Conservation (phyloP, 2,888 invertebrate genomes). For the Hemicrepidius hirtus region DNA sequence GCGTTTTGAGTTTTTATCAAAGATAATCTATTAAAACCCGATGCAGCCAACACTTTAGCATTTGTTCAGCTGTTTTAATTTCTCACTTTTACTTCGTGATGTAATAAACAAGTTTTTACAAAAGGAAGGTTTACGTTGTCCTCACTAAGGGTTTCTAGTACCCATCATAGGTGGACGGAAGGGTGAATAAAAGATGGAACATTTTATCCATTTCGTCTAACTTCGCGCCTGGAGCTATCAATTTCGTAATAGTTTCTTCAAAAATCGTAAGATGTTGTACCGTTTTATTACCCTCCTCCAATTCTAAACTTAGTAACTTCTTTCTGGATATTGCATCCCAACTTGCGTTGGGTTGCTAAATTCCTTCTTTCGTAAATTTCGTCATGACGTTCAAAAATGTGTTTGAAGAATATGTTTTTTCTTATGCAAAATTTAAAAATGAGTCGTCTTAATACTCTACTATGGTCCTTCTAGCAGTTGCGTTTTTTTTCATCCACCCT, state of each 20-base stretch:
- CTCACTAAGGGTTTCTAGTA: constrained; percentile 53
- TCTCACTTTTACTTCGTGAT: constrained; percentile 56
- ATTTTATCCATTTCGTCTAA: constrained; percentile 65
- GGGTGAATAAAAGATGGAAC: constrained; percentile 58
- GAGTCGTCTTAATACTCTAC: no score
- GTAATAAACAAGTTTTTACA: constrained; percentile 51
- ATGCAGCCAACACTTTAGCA: no score
- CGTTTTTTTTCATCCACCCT: no score
- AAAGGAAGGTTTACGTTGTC: constrained; percentile 52
- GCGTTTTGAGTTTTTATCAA: no score
- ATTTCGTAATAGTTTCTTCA: constrained; percentile 64
- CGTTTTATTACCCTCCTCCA: constrained; percentile 50
- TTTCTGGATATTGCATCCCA: constrained; percentile 58
- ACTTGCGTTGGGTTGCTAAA: constrained; percentile 60
- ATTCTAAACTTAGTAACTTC: constrained; percentile 57
- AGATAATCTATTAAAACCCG: no score
- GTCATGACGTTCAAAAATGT: no score
- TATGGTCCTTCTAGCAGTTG: no score
- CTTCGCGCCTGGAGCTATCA: constrained; percentile 66
- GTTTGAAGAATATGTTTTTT: no score
- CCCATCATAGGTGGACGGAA: constrained; percentile 55
- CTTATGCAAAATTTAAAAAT: no score
- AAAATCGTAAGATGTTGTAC: no score
- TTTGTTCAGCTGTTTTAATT: no score
- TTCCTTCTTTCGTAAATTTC: constrained; percentile 58